Percentiles rank a stretch among this genome's conserved stretches.
These are phyloP conservation scores for Gila orcuttii DNA, from an alignment of 2,113 vertebrate genomes.

Conservation along the genomic window DNA sequence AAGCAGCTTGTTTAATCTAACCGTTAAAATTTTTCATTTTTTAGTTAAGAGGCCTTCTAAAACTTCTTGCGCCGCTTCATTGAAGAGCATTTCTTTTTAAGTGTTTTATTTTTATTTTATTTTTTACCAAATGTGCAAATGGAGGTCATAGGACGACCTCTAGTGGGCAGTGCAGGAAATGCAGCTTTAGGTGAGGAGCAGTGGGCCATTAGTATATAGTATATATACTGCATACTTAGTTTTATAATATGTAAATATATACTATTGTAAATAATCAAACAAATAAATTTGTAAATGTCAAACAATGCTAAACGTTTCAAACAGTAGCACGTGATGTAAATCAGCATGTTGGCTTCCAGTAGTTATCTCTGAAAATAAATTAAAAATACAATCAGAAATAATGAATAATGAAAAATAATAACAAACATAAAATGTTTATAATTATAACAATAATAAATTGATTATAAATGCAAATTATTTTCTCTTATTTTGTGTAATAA, in stretches of 20 bases:
- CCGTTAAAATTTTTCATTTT: background rate
- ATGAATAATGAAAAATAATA: too few relatives aligned
- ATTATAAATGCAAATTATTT: too few relatives aligned
- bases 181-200: background rate
- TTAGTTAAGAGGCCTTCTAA: background rate
- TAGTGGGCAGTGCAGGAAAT: constrained; percentile 30
- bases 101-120: background rate
- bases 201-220: background rate
- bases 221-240: background rate
- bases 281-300: background rate
- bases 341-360: background rate
- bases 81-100: background rate
- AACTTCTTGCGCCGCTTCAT: background rate
- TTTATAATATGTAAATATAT: background rate
- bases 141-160: constrained; percentile 23
- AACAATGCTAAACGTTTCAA: background rate
- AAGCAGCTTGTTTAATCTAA: background rate
- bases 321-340: background rate
- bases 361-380: too few relatives aligned
- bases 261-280: background rate
- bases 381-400: too few relatives aligned
- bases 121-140: background rate
- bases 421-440: too few relatives aligned
- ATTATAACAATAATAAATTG: too few relatives aligned
- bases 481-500: too few relatives aligned